phyloP scores from a whole-genome alignment of 2,888 invertebrate genomes.

The Thereva unica region DNA sequence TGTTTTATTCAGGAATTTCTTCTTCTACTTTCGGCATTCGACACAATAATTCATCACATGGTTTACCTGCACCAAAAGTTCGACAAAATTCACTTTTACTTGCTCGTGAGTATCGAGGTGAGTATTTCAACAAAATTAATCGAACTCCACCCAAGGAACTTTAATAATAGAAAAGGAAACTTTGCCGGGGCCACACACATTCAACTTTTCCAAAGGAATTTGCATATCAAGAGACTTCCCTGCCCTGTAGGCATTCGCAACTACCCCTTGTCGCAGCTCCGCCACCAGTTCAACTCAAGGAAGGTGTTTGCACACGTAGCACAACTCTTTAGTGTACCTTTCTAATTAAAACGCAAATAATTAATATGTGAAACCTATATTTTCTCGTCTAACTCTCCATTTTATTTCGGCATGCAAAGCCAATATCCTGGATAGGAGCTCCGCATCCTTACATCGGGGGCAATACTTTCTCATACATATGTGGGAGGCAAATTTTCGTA shows the following conservation, averaged over 20 bases:
- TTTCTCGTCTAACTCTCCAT: slow-evolving; percentile 35
- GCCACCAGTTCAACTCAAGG: slow-evolving; percentile 10
- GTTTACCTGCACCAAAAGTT: too few relatives aligned
- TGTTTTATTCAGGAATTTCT: too few relatives aligned
- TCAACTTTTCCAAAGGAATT: slow-evolving; percentile 16
- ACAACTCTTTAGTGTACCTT: slow-evolving; percentile 28
- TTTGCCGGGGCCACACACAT: neutral
- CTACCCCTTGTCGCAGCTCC: neutral
- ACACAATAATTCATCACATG: too few relatives aligned
- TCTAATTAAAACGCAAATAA: slow-evolving; percentile 39
- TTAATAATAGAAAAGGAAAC: slow-evolving; percentile 18
- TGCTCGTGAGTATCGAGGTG: too few relatives aligned
- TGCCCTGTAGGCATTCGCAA: slow-evolving; percentile 5
- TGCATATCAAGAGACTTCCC: slow-evolving; percentile 24
- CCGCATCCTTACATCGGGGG: neutral
- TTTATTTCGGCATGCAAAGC: slow-evolving; percentile 1
- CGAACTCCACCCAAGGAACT: slow-evolving; percentile 10
- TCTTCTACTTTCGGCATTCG: too few relatives aligned
- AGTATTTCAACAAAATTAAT: slow-evolving; percentile 28
- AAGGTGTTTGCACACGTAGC: slow-evolving; percentile 24
- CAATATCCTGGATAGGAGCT: neutral
- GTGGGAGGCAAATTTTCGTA: slow-evolving; percentile 2
- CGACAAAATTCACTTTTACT: too few relatives aligned
- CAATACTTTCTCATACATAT: neutral
- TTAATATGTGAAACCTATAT: slow-evolving; percentile 36